Evolutionary conservation across 2,113 vertebrate species (phyloP), one percentile per base, ranked within the genome.

Genomic region (Thunnus thynnus): DNA sequence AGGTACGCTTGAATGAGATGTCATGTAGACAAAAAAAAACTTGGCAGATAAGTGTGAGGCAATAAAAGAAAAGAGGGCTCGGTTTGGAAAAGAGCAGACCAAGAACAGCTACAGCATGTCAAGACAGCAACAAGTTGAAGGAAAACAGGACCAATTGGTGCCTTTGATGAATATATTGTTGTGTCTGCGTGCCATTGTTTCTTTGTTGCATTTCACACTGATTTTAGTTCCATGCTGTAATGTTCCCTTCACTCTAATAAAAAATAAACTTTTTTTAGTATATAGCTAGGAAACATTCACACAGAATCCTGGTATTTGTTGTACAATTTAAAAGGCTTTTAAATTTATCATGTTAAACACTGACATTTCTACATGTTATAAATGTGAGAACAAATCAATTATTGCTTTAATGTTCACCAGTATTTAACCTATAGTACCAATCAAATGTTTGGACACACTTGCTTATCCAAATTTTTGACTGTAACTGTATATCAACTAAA

Each of bases 1-100:
- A 63, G 25, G 72, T 61, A 55, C 64, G 80, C 32, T 30, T 85
- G 73, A 91, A 83, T 68, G 83, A 88, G 72, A 76, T 90, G 82
- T 71, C 86, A 63, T 64, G 10, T 61, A 47, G 75, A 30, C 30
- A 79, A 50, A 78, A 65, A 62, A 66, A 77, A 62, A 72, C 72
- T 73, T 41, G 44, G 25, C 72, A 69, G 55, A 78, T 86, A 52
- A 73, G 1, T 22, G 22, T 22, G 22, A 30, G 11, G 61, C 44
- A 87, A 88, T 78, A 85, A 84, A 84, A 78, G n/a, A 68, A 67
- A 67, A 71, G 52, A 70, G 77, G 30, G 22, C 46, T 70, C 11
- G 5, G 71, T 55, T 72, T 78, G 47, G 46, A 69, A 72, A 71
- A 72, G 32, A 84, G 51, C 30, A 57, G 73, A 71, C 51, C 56